Percentiles rank a stretch among this genome's conserved stretches.
Evolutionary conservation across 2,797 vertebrate genomes (phyloP).

Genomic region (Chaenodraco wilsoni): DNA sequence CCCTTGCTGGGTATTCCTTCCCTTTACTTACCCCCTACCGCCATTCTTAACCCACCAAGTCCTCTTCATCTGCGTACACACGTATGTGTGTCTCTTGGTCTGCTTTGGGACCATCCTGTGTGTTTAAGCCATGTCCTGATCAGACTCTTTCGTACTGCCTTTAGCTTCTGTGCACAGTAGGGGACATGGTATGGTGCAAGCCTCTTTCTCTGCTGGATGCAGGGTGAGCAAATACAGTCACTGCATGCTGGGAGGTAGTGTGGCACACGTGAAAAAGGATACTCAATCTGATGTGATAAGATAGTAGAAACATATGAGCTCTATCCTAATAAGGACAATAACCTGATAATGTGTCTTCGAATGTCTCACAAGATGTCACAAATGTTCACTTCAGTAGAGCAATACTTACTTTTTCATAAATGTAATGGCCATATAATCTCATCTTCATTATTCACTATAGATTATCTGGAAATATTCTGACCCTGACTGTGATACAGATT

Average conservation of each 20-base stretch:
- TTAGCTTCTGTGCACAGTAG: constrained; percentile 66
- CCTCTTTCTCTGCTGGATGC: constrained; percentile 55
- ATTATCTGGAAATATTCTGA: constrained; percentile 25
- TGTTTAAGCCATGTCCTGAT: constrained; percentile 70
- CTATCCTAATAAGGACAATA: constrained; percentile 1
- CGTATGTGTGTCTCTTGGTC: constrained; percentile 31
- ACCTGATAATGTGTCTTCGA: not conserved
- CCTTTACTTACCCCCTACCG: constrained; percentile 60
- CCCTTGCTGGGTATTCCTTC: constrained; percentile 65
- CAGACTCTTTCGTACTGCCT: constrained; percentile 48
- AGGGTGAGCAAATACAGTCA: constrained; percentile 56
- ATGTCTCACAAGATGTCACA: not conserved
- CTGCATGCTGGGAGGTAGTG: constrained; percentile 5
- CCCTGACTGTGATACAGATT: constrained; percentile 5
- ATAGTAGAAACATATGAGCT: constrained; percentile 1
- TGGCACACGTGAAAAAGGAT: constrained; percentile 1
- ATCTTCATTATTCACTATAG: not conserved
- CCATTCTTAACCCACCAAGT: constrained; percentile 61
- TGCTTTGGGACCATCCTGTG: constrained; percentile 49
- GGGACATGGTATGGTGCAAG: constrained; percentile 52
- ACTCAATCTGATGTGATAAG: constrained; percentile 21
- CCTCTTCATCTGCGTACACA: constrained; percentile 51
- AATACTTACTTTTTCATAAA: not conserved
- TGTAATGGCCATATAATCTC: not conserved
- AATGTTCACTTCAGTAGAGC: not conserved